Conservation (phyloP, 2,888 invertebrate species). For the Sarcophaga variegata region DNA sequence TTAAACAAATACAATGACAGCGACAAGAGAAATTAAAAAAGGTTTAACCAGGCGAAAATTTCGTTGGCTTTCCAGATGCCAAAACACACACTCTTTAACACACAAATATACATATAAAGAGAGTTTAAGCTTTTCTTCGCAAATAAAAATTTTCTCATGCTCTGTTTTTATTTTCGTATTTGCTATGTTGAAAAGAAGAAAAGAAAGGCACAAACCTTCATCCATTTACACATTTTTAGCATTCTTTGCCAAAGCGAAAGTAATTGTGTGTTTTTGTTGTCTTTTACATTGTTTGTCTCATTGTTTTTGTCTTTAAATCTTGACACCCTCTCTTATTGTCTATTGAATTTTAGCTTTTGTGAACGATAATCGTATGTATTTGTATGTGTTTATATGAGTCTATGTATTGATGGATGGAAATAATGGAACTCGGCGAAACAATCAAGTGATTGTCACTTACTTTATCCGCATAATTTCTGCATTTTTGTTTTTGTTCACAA, state of each 20-base stretch:
- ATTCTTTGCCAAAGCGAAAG: not conserved
- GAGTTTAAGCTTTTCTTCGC: too few relatives aligned
- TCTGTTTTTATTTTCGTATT: too few relatives aligned
- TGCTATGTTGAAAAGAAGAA: not conserved
- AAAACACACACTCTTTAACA: conserved; percentile 26
- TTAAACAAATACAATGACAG: not conserved
- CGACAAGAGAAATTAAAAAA: conserved; percentile 4
- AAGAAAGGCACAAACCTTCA: not conserved
- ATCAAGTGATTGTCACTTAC: conserved; percentile 52
- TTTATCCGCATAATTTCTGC: conserved; percentile 62
- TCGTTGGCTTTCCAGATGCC: conserved; percentile 47
- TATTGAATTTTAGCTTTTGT: not conserved
- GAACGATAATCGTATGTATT: conserved; percentile 6
- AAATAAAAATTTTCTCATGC: too few relatives aligned
- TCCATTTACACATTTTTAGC: not conserved
- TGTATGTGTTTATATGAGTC: conserved; percentile 24
- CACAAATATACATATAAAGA: not conserved
- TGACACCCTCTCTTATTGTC: conserved; percentile 39
- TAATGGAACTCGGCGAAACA: not conserved
- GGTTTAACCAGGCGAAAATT: conserved; percentile 57
- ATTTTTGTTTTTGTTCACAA: conserved; percentile 26
- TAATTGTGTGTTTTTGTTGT: not conserved
- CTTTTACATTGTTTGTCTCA: not conserved
- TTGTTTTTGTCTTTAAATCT: not conserved
- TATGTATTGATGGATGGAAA: not conserved